Evolutionary conservation across 30 jellyfish, hydroid and myxozoan species (phyloP).

Genomic region (Aurelia aurita complex sp. Pacific): DNA sequence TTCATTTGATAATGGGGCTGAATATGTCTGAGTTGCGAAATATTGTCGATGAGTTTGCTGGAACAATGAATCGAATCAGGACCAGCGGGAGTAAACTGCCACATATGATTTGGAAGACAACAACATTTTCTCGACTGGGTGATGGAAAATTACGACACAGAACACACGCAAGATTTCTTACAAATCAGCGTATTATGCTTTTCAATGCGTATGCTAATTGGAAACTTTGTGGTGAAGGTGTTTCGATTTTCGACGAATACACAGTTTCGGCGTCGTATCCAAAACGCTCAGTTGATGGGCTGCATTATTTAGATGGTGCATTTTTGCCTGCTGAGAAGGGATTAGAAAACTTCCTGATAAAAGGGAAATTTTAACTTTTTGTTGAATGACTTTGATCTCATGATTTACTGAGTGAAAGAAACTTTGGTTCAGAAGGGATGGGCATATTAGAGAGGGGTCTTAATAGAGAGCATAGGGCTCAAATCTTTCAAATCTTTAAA

Average conservation of each 20-base stretch:
- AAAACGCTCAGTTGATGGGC: constrained; percentile 30
- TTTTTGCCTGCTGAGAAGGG: constrained; percentile 35
- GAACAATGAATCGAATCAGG: not conserved
- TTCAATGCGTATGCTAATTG: constrained; percentile 60
- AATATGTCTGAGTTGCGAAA: not conserved
- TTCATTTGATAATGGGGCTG: constrained; percentile 35
- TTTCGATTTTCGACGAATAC: constrained; percentile 48
- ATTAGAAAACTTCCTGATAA: not conserved
- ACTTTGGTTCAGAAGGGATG: not conserved
- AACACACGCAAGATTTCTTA: constrained; percentile 39
- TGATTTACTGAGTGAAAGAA: not conserved
- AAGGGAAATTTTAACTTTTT: not conserved
- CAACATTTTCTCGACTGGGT: constrained; percentile 45
- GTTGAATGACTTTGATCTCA: not conserved
- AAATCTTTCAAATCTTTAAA: too few relatives aligned
- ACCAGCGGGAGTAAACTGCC: constrained; percentile 8
- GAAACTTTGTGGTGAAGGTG: constrained; percentile 46
- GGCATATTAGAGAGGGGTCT: too few relatives aligned
- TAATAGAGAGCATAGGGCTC: too few relatives aligned
- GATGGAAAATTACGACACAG: not conserved
- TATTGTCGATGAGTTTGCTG: constrained; percentile 32
- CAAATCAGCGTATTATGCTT: constrained; percentile 38
- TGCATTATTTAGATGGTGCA: constrained; percentile 13
- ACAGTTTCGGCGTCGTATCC: constrained; percentile 46
- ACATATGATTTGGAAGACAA: constrained; percentile 62